A percentile compares a stretch with the other conserved stretches of the same genome.
Evolutionary conservation across 2,888 invertebrate species (phyloP).

Genomic region (Phanerotoma sp.): DNA sequence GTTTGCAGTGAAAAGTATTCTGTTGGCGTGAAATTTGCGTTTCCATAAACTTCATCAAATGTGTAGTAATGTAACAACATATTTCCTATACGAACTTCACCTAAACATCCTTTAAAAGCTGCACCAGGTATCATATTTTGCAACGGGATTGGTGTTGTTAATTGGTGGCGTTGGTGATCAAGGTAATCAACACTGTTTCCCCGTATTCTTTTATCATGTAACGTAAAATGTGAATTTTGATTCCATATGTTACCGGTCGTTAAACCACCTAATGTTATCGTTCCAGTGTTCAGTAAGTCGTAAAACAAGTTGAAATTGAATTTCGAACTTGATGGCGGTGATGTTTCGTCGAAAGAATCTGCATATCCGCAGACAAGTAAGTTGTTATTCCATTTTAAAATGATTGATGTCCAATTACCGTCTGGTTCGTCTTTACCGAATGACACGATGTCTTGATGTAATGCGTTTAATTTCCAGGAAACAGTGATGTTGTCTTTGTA

Average conservation of each 20-base stretch:
- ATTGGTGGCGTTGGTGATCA: conserved; percentile 41
- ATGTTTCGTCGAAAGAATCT: conserved; percentile 43
- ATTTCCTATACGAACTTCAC: conserved; percentile 81
- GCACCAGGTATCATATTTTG: conserved; percentile 49
- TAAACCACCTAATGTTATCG: conserved; percentile 51
- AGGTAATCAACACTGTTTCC: conserved; percentile 50
- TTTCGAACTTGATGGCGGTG: conserved; percentile 41
- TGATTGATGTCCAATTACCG: conserved; percentile 69
- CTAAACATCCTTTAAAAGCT: conserved; percentile 76
- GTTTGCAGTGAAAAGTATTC: conserved; percentile 53
- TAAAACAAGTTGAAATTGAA: conserved; percentile 53
- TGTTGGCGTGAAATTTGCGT: conserved; percentile 54
- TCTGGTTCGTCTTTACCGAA: conserved; percentile 65
- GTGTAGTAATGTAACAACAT: conserved; percentile 84
- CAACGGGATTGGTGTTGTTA: conserved; percentile 48
- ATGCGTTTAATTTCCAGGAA: conserved; percentile 65
- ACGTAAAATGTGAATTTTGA: conserved; percentile 45
- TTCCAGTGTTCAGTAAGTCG: conserved; percentile 48
- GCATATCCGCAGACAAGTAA: conserved; percentile 47
- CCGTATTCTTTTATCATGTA: conserved; percentile 40
- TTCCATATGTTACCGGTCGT: conserved; percentile 36
- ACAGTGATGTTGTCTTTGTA: conserved; percentile 70
- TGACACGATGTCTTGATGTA: conserved; percentile 49
- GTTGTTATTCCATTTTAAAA: conserved; percentile 59
- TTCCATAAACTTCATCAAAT: conserved; percentile 70